phyloP scores from a whole-genome alignment of 2,113 vertebrate species.

The Dipodomys spectabilis region DNA sequence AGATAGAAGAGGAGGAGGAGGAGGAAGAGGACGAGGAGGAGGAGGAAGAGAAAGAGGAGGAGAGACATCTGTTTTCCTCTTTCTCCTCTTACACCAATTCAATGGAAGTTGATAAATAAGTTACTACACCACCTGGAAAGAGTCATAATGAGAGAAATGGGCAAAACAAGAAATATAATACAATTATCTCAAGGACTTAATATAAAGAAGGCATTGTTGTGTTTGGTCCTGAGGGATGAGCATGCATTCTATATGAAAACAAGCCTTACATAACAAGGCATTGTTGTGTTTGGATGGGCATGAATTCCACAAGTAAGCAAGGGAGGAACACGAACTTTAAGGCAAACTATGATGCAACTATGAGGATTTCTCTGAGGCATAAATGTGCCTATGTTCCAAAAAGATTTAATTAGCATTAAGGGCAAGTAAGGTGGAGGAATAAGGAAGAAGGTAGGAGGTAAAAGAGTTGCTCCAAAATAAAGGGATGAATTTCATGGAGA shows the following conservation, averaged over 20 bases:
- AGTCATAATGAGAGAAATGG: neutral
- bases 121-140: neutral
- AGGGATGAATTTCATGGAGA: neutral
- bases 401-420: conserved; percentile 14
- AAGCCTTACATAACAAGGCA: neutral
- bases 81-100: neutral
- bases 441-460: neutral
- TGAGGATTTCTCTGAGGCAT: neutral
- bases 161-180: neutral
- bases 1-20: too few relatives aligned
- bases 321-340: neutral
- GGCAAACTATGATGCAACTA: neutral
- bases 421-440: neutral
- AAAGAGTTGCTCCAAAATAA: neutral
- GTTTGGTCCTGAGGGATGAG: neutral
- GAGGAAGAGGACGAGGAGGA: too few relatives aligned
- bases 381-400: neutral
- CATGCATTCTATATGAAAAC: too few relatives aligned
- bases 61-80: neutral
- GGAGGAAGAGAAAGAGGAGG: neutral
- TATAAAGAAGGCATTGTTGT: neutral
- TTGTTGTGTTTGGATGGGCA: neutral
- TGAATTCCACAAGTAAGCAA: neutral
- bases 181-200: neutral
- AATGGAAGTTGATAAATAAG: neutral